phyloP scores from a whole-genome alignment of 2,113 vertebrate species.

The Gallinago media region DNA sequence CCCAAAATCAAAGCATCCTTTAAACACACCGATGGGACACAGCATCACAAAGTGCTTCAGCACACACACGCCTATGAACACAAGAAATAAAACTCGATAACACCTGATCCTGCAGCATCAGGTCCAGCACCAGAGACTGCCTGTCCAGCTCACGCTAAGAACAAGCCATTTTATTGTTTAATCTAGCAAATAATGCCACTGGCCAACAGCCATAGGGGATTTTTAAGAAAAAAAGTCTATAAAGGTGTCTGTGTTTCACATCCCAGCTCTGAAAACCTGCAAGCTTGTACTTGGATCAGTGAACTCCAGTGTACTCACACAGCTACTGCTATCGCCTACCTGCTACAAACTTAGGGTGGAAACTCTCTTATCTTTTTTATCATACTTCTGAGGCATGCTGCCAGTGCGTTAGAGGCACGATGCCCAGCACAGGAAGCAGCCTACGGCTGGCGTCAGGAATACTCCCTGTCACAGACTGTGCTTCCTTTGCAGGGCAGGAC shows the following conservation, averaged over 20 bases:
- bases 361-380: background rate
- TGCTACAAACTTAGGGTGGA: background rate
- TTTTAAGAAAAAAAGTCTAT: too few relatives aligned
- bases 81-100: background rate
- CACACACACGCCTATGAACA: background rate
- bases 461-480: accelerated
- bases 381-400: too few relatives aligned
- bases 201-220: accelerated
- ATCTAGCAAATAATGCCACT: background rate
- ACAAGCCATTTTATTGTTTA: background rate
- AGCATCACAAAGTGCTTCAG: background rate
- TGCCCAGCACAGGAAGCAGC: background rate
- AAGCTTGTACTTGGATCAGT: background rate
- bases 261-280: background rate
- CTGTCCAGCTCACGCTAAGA: background rate
- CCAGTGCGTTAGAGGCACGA: accelerated
- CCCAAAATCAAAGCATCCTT: too few relatives aligned
- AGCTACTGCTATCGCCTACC: background rate
- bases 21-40: background rate
- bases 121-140: background rate
- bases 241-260: background rate
- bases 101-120: background rate
- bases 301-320: accelerated
- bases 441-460: accelerated
- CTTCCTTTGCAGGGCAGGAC: background rate